These are phyloP conservation scores for Rhincodon typus DNA, from an alignment of 2,797 vertebrate species.

Conservation along the genomic window DNA sequence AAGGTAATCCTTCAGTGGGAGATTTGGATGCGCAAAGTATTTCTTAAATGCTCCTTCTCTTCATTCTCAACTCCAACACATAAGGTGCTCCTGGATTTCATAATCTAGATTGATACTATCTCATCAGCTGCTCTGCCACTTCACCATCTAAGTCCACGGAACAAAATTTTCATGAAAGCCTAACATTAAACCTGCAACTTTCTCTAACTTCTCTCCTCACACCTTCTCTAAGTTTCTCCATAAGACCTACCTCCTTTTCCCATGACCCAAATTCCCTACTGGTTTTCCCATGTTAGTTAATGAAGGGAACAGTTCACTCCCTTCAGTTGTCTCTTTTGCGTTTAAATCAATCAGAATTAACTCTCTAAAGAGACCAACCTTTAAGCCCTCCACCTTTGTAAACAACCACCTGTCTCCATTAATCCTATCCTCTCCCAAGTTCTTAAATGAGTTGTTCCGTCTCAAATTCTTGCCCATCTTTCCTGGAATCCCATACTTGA, in stretches of 20 bases:
- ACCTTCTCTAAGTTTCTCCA: not conserved
- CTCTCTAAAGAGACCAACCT: not conserved
- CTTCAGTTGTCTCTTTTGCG: not conserved
- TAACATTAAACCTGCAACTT: not conserved
- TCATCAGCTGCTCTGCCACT: not conserved
- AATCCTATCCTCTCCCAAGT: not conserved
- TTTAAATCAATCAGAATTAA: not conserved
- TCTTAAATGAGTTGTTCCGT: not conserved
- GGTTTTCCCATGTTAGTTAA: not conserved
- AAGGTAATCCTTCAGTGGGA: not conserved
- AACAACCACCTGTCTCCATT: not conserved
- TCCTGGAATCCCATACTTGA: not conserved
- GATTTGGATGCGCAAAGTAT: no score
- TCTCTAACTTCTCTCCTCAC: not conserved
- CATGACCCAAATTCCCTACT: not conserved
- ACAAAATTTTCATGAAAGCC: not conserved
- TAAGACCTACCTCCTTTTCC: not conserved
- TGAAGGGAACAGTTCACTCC: not conserved
- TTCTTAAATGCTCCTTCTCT: not conserved
- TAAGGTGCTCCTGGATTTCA: not conserved
- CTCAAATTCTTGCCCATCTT: not conserved
- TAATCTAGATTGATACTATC: not conserved
- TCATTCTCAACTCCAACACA: not conserved
- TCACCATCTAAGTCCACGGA: not conserved
- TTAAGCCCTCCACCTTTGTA: not conserved